Percentiles rank a stretch among this genome's conserved stretches.
phyloP scores from a whole-genome alignment of 2,797 vertebrate genomes.

The Mormyrops attenuatus region DNA sequence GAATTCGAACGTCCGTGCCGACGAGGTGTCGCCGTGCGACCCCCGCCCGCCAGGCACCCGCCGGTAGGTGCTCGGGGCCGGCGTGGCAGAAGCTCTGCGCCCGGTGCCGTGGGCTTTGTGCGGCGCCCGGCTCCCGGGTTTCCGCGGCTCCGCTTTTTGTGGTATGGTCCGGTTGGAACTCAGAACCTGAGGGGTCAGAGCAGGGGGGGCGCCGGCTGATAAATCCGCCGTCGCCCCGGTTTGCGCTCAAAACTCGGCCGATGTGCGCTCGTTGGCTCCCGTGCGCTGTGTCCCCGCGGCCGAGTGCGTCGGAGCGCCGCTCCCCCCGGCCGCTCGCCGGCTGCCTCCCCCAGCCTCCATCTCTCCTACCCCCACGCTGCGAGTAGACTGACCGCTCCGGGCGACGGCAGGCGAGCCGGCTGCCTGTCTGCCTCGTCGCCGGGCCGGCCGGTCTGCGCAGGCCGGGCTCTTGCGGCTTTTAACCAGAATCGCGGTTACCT shows the following conservation, averaged over 20 bases:
- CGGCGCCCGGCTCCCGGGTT: slow-evolving; percentile 55
- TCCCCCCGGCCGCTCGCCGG: slow-evolving; percentile 37
- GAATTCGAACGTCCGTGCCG: not conserved
- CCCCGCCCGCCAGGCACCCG: slow-evolving; percentile 24
- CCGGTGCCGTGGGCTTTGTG: slow-evolving; percentile 44
- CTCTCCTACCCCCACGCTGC: slow-evolving; percentile 53
- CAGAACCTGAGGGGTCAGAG: slow-evolving; percentile 67
- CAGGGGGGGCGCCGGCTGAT: slow-evolving; percentile 53
- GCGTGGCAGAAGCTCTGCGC: slow-evolving; percentile 35
- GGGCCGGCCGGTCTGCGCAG: not conserved
- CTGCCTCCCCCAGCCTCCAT: slow-evolving; percentile 34
- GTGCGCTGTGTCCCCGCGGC: not conserved
- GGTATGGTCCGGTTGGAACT: slow-evolving; percentile 76
- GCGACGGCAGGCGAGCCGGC: not conserved
- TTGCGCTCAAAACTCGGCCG: slow-evolving; percentile 10
- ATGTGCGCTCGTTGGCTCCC: not conserved
- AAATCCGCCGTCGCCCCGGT: slow-evolving; percentile 39
- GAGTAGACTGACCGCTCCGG: slow-evolving; percentile 50
- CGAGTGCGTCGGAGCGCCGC: slow-evolving; percentile 35
- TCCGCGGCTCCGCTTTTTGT: slow-evolving; percentile 58
- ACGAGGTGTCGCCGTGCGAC: slow-evolving; percentile 35
- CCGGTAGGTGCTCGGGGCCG: slow-evolving; percentile 23
- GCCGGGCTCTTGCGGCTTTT: not conserved
- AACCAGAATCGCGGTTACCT: not conserved
- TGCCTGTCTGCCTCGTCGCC: not conserved